These are phyloP conservation scores for Meloidogyne floridensis DNA, from an alignment of 1,140 invertebrate genomes.

Conservation along the genomic window DNA sequence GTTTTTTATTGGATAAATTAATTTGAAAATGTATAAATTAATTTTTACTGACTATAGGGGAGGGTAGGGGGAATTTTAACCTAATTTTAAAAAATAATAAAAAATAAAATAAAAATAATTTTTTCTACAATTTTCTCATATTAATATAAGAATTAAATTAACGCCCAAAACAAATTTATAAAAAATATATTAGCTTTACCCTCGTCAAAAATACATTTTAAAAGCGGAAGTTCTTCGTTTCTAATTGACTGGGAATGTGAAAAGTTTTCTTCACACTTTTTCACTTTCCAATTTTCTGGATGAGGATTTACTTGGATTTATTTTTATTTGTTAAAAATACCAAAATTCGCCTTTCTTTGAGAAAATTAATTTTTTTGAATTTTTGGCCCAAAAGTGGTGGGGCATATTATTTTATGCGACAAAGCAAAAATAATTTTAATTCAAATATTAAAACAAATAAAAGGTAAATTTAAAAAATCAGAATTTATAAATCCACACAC, in stretches of 20 bases:
- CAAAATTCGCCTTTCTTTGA: background rate
- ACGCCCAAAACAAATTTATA: too few relatives aligned
- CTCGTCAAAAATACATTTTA: background rate
- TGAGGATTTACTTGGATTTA: background rate
- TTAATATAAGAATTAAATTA: too few relatives aligned
- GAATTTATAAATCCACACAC: background rate
- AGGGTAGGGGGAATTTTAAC: too few relatives aligned
- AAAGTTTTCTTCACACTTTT: background rate
- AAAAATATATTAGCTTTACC: too few relatives aligned
- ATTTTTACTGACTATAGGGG: too few relatives aligned
- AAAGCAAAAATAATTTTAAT: conserved; percentile 3
- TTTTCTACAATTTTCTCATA: too few relatives aligned
- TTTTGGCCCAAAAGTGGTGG: background rate
- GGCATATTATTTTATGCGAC: background rate
- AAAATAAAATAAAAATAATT: too few relatives aligned
- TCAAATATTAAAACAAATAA: background rate
- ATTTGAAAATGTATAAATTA: too few relatives aligned
- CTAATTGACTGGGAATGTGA: background rate
- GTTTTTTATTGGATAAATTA: too few relatives aligned
- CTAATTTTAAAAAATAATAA: too few relatives aligned
- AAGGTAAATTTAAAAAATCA: background rate
- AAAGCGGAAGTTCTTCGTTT: background rate
- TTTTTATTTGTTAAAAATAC: background rate
- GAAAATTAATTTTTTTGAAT: background rate
- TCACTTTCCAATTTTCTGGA: background rate